Conservation (phyloP, 1,140 invertebrate species). For the Orchesella cincta region DNA sequence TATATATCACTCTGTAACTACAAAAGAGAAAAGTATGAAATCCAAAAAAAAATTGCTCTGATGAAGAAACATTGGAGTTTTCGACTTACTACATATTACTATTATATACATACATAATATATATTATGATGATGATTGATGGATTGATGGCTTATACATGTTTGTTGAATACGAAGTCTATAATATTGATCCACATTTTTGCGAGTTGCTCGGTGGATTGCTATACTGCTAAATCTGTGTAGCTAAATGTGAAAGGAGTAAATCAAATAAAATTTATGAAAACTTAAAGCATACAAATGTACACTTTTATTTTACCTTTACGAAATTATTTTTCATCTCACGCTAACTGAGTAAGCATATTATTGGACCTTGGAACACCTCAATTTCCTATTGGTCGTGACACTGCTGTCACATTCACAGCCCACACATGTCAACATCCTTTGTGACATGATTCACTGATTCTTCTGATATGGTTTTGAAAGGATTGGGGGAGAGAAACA, state of each 20-base stretch:
- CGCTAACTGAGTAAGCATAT: neutral
- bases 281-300: neutral
- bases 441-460: no score
- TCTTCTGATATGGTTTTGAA: no score
- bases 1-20: neutral
- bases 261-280: neutral
- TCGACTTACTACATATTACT: slow-evolving; percentile 20
- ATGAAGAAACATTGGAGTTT: neutral
- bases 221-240: slow-evolving; percentile 20
- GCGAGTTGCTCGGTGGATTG: neutral
- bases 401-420: no score
- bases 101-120: neutral
- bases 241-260: slow-evolving; percentile 27
- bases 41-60: neutral
- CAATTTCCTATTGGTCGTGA: no score
- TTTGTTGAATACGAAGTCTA: slow-evolving; percentile 7
- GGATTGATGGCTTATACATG: slow-evolving; percentile 20
- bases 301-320: neutral
- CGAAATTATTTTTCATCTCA: neutral
- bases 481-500: no score
- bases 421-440: no score
- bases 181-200: neutral
- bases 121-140: slow-evolving; percentile 3
- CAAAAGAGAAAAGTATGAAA: neutral
- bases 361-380: no score